Evolutionary conservation across 1,140 invertebrate species (phyloP).

Genomic region (Drosophila hydei): DNA sequence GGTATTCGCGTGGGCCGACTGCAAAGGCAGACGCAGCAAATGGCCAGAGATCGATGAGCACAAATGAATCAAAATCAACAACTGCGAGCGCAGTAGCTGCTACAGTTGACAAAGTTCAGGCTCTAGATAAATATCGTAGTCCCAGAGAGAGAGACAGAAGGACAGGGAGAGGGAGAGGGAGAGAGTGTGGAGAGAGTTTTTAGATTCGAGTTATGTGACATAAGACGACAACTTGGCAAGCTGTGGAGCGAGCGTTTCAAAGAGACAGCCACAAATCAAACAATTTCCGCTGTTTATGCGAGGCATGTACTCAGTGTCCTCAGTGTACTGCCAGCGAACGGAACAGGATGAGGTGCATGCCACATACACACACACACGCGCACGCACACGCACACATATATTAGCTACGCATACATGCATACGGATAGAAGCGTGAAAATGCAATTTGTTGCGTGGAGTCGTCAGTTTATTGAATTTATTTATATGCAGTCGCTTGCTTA

Average conservation of each 20-base stretch:
- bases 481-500: conserved; percentile 59
- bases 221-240: conserved; percentile 9
- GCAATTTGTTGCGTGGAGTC: conserved; percentile 67
- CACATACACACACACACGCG: conserved; percentile 12
- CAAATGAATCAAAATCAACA: conserved; percentile 5
- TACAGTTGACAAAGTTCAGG: neutral
- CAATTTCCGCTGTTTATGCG: conserved; percentile 57
- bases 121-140: no score
- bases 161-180: neutral
- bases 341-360: neutral
- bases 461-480: conserved; percentile 78
- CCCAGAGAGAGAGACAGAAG: neutral
- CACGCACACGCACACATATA: conserved; percentile 4
- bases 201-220: neutral
- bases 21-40: neutral
- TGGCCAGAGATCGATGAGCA: neutral
- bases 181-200: neutral
- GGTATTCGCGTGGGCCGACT: neutral
- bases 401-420: conserved; percentile 6
- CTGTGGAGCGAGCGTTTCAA: neutral
- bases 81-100: neutral
- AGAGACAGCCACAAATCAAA: conserved; percentile 64
- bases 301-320: neutral
- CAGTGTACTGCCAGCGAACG: neutral
- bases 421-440: conserved; percentile 36